A percentile compares a stretch with the other conserved stretches of the same genome.
phyloP scores from a whole-genome alignment of 2,797 vertebrate genomes.

The Kryptopterus vitreolus region DNA sequence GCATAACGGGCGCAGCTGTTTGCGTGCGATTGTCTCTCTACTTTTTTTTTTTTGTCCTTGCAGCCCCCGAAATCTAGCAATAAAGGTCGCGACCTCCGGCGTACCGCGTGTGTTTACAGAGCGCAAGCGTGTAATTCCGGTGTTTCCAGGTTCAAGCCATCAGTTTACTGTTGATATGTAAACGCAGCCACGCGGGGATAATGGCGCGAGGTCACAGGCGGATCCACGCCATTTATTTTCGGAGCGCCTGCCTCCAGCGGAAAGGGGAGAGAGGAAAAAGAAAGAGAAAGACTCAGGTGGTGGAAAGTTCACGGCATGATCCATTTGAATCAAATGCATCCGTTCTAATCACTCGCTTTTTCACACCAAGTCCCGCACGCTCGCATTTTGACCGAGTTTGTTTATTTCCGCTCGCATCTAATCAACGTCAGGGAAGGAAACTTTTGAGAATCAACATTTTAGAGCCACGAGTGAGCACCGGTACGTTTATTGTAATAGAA shows the following conservation, averaged over 20 bases:
- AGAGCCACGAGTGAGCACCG: no score
- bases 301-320: background rate
- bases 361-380: background rate
- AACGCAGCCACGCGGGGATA: constrained; percentile 18
- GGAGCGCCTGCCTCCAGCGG: background rate
- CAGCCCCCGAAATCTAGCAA: background rate
- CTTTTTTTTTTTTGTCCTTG: background rate
- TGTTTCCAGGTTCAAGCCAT: constrained; percentile 43
- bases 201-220: background rate
- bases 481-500: no score
- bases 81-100: background rate
- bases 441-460: no score
- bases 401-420: no score
- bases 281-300: background rate
- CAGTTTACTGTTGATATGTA: constrained; percentile 39
- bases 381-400: background rate
- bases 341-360: background rate
- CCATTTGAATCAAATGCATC: background rate
- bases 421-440: no score
- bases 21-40: background rate
- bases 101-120: background rate
- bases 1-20: background rate
- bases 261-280: no score
- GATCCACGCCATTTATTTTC: constrained; percentile 31
- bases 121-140: background rate